A percentile compares a stretch with the other conserved stretches of the same genome.
These are phyloP conservation scores for Cotesia vestalis DNA, from an alignment of 1,140 invertebrate genomes.

Conservation along the genomic window DNA sequence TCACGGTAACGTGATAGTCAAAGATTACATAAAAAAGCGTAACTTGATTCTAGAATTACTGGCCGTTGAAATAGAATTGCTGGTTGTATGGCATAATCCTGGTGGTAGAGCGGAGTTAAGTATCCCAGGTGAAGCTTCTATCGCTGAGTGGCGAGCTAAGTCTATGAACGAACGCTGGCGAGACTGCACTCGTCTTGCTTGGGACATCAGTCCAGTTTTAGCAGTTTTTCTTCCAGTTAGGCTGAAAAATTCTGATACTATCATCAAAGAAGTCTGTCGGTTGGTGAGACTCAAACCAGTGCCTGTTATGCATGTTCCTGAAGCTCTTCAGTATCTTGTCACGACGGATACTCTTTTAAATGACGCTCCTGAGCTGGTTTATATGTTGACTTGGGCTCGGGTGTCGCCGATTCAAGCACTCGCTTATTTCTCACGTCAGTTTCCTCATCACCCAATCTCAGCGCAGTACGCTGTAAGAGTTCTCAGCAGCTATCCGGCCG, in stretches of 20 bases:
- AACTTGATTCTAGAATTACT: constrained; percentile 92
- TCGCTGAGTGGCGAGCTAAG: constrained; percentile 85
- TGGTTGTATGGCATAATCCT: constrained; percentile 95
- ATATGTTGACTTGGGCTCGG: constrained; percentile 93
- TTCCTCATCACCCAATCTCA: constrained; percentile 95
- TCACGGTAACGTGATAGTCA: constrained; percentile 83
- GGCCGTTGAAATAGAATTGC: constrained; percentile 92
- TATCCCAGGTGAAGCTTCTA: constrained; percentile 83
- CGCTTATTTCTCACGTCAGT: constrained; percentile 94
- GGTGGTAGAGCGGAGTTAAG: constrained; percentile 77
- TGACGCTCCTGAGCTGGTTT: constrained; percentile 89
- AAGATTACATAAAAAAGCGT: constrained; percentile 94
- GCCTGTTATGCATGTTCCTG: constrained; percentile 87
- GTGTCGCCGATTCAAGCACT: constrained; percentile 92
- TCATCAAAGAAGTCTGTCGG: constrained; percentile 80
- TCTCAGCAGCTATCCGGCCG: constrained; percentile 88
- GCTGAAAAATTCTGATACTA: constrained; percentile 79
- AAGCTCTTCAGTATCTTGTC: constrained; percentile 90
- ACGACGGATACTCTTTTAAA: constrained; percentile 88
- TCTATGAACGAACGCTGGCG: constrained; percentile 84
- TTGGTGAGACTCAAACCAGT: constrained; percentile 82
- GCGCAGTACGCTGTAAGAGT: constrained; percentile 96
- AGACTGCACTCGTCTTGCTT: constrained; percentile 89
- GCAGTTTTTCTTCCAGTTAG: constrained; percentile 90
- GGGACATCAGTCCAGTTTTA: constrained; percentile 93